Evolutionary conservation across 2,797 vertebrate genomes (phyloP), one percentile per base, ranked within the genome.

Genomic region (Balearica regulorum): DNA sequence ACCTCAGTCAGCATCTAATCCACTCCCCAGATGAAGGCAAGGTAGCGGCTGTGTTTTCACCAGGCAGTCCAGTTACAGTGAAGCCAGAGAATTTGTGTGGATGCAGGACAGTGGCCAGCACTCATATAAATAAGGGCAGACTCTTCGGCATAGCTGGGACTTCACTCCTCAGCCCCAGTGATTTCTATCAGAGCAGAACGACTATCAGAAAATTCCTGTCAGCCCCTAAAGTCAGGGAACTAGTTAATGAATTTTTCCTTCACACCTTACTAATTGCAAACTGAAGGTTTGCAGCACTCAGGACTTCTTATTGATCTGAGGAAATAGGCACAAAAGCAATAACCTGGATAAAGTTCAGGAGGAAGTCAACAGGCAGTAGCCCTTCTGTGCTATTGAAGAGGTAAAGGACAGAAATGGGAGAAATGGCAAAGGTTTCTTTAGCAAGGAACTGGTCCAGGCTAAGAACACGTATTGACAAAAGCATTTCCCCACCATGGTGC

Each of bases 401-500:
- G 93, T 91, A 90, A 94, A 94, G 87, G 26, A 25, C 35, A 82
- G 83, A 83, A 94, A 21, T 65, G 41, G 77, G 72, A 83, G 89
- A 87, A 91, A 96, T 71, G 51, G 48, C 48, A 78, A 90, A 43
- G 3, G 53, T 90, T 97, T 94, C 64, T 91, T 87, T 61, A 96
- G 82, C 48, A 90, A 95, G 83, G 89, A 96, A 83, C 93, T 83
- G 89, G 55, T 44, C 35, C 70, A 65, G 80, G 69, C 86, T 86
- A 44, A 90, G 86, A 96, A 85, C 81, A 91, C 37, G 17, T 89
- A 87, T 86, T 78, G 83, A 94, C 92, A 90, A 81, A 93, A 96
- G 44, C 83, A 95, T 97, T 97, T 97, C 95, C 80, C 80, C 83
- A 80, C 92, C 55, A 5, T 86, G 73, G 62, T 85, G 83, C 94